phyloP scores from a whole-genome alignment of 2,113 vertebrate species.

The Microtus richardsoni region DNA sequence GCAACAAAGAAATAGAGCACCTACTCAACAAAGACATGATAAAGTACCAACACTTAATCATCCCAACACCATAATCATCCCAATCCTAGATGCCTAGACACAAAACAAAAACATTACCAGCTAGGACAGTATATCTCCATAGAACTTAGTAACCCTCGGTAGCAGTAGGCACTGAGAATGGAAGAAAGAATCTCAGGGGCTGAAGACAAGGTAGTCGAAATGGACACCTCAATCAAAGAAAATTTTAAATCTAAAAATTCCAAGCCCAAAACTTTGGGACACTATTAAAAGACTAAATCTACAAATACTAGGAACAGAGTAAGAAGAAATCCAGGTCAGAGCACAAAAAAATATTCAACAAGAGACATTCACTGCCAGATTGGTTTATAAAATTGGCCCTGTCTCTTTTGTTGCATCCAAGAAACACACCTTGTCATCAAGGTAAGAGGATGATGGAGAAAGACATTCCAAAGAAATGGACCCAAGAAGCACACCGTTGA shows the following conservation, averaged over 20 bases:
- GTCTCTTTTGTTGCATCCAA: neutral
- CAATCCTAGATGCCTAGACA: neutral
- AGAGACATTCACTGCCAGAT: neutral
- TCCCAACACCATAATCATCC: neutral
- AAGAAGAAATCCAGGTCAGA: neutral
- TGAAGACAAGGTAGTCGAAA: neutral
- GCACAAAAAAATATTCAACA: neutral
- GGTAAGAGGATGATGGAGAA: neutral
- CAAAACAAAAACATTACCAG: neutral
- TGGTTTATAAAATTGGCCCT: neutral
- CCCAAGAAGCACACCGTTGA: neutral
- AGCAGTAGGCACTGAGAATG: neutral
- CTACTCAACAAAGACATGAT: neutral
- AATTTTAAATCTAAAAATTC: neutral
- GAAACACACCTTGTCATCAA: neutral
- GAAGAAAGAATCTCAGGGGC: neutral
- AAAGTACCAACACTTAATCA: neutral
- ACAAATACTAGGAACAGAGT: neutral
- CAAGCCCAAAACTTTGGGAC: neutral
- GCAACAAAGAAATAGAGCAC: neutral
- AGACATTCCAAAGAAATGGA: neutral
- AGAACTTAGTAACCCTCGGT: neutral
- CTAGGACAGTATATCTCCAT: neutral
- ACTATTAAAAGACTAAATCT: neutral
- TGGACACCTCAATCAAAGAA: neutral